phyloP scores from a whole-genome alignment of 2,113 vertebrate genomes.

The Bubo blakistoni region DNA sequence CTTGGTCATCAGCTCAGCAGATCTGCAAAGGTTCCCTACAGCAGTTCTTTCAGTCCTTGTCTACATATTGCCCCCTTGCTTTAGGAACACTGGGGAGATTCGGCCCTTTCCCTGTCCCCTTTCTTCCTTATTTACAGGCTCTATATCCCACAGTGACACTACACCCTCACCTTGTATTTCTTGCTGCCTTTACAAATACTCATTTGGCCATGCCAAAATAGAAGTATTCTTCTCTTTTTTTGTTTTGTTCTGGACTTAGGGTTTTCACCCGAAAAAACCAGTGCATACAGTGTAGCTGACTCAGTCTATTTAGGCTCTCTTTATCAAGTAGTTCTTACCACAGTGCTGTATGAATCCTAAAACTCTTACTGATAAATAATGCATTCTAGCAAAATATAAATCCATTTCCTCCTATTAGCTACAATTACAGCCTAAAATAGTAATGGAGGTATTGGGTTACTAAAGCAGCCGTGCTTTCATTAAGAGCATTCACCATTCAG shows the following conservation, averaged over 20 bases:
- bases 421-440: conserved; percentile 53
- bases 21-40: neutral
- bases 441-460: conserved; percentile 28
- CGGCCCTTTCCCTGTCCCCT: neutral
- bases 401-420: conserved; percentile 52
- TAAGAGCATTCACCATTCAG: conserved; percentile 47
- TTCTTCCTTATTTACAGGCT: neutral
- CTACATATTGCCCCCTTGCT: neutral
- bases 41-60: neutral
- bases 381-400: conserved; percentile 53
- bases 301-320: neutral
- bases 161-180: neutral
- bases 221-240: neutral
- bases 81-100: neutral
- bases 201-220: neutral
- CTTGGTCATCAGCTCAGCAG: neutral
- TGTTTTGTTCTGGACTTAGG: neutral
- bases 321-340: neutral
- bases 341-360: neutral
- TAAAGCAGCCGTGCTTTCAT: conserved; percentile 19
- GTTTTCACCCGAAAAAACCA: neutral
- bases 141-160: neutral
- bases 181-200: neutral
- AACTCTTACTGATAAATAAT: conserved; percentile 40
- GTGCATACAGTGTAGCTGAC: neutral